phyloP scores from a whole-genome alignment of 2,888 invertebrate species.

The Hypomecis punctinalis region DNA sequence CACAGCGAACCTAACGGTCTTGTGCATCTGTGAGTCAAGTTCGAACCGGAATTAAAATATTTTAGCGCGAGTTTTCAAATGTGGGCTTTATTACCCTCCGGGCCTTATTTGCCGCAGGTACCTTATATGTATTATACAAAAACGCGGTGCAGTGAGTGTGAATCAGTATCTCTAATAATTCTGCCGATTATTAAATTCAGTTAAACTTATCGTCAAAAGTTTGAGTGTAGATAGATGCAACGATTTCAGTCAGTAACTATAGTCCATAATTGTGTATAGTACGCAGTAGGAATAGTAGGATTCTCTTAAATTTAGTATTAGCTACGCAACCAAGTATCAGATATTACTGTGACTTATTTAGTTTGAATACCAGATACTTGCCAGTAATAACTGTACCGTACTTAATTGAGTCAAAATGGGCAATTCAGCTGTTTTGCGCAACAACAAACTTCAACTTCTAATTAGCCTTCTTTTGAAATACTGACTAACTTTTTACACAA shows the following conservation, averaged over 20 bases:
- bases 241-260: no score
- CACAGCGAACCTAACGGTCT: no score
- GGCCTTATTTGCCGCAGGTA: no score
- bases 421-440: slow-evolving; percentile 1
- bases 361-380: background rate
- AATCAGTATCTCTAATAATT: no score
- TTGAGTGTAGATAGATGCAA: background rate
- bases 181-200: no score
- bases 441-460: slow-evolving; percentile 16
- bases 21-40: no score
- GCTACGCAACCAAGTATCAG: background rate
- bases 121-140: no score
- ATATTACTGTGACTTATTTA: background rate
- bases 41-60: no score
- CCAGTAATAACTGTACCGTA: background rate
- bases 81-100: no score
- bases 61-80: no score
- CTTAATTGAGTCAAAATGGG: slow-evolving; percentile 4
- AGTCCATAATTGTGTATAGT: background rate
- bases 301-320: background rate
- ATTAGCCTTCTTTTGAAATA: slow-evolving; percentile 18
- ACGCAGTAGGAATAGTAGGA: background rate
- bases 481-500: slow-evolving; percentile 17
- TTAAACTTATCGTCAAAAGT: no score
- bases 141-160: no score